Evolutionary conservation across 2,797 vertebrate genomes (phyloP).

Genomic region (Sylvilagus floridanus): DNA sequence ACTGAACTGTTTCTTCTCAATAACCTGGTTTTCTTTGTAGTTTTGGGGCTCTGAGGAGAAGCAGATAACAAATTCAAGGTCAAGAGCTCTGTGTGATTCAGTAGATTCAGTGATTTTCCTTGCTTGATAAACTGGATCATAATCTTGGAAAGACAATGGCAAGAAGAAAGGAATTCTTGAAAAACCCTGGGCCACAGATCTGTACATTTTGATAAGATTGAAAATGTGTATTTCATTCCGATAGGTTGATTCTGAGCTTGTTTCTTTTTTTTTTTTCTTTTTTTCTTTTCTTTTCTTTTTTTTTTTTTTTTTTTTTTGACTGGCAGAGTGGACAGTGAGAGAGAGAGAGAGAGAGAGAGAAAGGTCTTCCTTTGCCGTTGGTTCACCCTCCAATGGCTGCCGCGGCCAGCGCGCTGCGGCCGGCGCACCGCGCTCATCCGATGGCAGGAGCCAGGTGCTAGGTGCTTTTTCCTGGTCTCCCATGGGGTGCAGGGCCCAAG

Average conservation of each 20-base stretch:
- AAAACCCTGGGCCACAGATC: not conserved
- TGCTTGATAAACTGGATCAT: slow-evolving; percentile 9
- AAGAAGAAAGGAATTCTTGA: slow-evolving; percentile 21
- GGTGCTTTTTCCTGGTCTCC: too few species aligned
- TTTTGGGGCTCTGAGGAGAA: not conserved
- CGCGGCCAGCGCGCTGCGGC: too few species aligned
- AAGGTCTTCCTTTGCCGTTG: too few species aligned
- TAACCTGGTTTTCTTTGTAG: not conserved
- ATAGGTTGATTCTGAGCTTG: slow-evolving; percentile 23
- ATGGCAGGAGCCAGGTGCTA: too few species aligned
- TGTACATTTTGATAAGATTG: not conserved
- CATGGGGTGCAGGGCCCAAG: too few species aligned
- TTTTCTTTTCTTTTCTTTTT: too few species aligned
- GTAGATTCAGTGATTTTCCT: slow-evolving; percentile 7
- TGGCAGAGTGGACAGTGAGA: too few species aligned
- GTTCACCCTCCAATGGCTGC: too few species aligned
- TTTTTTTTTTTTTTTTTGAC: too few species aligned
- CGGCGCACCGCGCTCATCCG: too few species aligned
- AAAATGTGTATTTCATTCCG: slow-evolving; percentile 45
- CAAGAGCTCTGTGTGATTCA: not conserved
- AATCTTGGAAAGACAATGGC: slow-evolving; percentile 23
- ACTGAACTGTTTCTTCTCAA: not conserved
- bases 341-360: too few species aligned
- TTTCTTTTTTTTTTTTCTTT: too few species aligned
- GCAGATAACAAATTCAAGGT: not conserved